phyloP scores from a whole-genome alignment of 2,797 vertebrate genomes.

The Dromococcyx pavoninus region DNA sequence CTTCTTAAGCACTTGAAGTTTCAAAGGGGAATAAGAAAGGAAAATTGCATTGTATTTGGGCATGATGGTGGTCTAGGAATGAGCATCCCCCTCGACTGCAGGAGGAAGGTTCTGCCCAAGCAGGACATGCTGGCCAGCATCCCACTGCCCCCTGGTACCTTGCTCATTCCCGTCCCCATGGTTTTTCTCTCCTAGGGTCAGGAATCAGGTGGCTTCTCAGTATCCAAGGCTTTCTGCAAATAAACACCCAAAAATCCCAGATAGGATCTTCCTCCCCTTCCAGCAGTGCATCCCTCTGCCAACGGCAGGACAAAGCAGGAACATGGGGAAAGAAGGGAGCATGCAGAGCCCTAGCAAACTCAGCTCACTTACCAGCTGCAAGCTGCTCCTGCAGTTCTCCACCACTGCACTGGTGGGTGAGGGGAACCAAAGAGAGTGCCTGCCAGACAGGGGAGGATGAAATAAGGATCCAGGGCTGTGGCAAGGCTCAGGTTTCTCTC shows the following conservation, averaged over 20 bases:
- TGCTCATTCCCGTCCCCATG: slow-evolving; percentile 93
- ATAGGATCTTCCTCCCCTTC: too few relatives aligned
- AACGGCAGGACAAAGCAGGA: not conserved
- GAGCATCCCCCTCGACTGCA: not conserved
- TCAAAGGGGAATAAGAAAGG: not conserved
- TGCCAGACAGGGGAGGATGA: not conserved
- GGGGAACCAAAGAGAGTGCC: not conserved
- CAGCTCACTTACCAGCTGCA: not conserved
- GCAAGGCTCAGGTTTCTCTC: not conserved
- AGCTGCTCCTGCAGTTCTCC: not conserved
- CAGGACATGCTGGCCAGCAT: not conserved
- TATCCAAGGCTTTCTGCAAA: slow-evolving; percentile 11
- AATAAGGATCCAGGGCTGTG: not conserved
- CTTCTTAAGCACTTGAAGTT: not conserved
- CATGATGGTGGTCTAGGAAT: fast-evolving
- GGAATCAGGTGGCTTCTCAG: fast-evolving
- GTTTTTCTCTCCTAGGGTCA: not conserved
- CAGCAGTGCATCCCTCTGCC: not conserved
- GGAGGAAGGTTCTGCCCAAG: not conserved
- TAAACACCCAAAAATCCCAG: not conserved
- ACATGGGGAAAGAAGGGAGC: fast-evolving
- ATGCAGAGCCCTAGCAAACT: not conserved
- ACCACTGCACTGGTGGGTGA: not conserved
- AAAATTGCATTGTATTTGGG: not conserved
- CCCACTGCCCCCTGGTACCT: slow-evolving; percentile 74